Conservation (phyloP, 2,113 vertebrate species). For the Sturnira hondurensis region DNA sequence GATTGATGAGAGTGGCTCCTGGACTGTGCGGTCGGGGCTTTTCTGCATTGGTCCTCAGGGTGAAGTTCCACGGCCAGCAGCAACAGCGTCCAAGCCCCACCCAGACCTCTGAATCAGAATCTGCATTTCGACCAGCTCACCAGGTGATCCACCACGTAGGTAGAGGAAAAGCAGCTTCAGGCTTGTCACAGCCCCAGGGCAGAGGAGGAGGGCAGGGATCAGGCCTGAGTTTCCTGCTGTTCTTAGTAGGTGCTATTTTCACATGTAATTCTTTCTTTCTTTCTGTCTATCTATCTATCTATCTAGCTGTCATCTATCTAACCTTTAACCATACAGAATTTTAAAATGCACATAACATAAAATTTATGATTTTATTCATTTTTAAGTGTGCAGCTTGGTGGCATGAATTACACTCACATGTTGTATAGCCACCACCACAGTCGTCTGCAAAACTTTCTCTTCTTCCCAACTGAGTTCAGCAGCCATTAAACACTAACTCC, state of each 20-base stretch:
- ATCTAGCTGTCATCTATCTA: not conserved
- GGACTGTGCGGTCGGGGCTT: accelerated
- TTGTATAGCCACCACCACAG: not conserved
- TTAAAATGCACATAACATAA: not conserved
- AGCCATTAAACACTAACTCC: accelerated
- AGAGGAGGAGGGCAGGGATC: not conserved
- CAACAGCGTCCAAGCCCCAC: not conserved
- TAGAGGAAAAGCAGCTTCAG: not conserved
- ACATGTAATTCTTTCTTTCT: not conserved
- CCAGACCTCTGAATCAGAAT: not conserved
- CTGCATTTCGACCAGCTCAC: not conserved
- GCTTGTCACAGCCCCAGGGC: not conserved
- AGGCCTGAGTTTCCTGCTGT: not conserved
- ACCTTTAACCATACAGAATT: not conserved
- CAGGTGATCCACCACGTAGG: too few species aligned
- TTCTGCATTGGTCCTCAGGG: not conserved
- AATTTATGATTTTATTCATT: not conserved
- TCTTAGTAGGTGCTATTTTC: not conserved
- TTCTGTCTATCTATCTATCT: not conserved
- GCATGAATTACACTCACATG: not conserved
- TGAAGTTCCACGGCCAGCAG: accelerated
- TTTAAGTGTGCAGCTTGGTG: not conserved
- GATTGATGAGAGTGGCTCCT: not conserved
- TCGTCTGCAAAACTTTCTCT: not conserved
- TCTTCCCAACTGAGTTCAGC: not conserved